Evolutionary conservation across 2,113 vertebrate genomes (phyloP).

Genomic region (Eretmochelys imbricata): DNA sequence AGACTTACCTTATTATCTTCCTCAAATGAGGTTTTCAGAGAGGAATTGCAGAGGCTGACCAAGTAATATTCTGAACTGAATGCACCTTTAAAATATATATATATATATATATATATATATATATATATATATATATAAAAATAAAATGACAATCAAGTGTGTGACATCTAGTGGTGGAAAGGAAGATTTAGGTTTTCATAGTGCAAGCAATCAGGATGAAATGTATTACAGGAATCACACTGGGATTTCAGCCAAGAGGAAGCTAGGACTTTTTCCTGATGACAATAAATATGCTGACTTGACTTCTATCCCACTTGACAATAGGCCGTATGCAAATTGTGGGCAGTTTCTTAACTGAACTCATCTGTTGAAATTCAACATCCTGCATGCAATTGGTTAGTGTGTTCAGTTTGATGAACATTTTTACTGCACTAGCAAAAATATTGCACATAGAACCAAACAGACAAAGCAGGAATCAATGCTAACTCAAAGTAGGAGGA

Average conservation of each 20-base stretch:
- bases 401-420: not conserved
- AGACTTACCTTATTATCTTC: not conserved
- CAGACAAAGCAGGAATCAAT: too few relatives aligned
- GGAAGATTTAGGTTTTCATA: not conserved
- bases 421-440: not conserved
- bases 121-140: too few relatives aligned
- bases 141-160: not conserved
- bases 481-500: not conserved
- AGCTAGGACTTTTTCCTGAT: not conserved
- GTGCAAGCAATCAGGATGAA: too few relatives aligned
- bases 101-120: not conserved
- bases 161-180: slow-evolving; percentile 58
- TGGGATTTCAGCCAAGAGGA: not conserved
- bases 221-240: rapidly evolving
- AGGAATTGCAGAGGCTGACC: not conserved
- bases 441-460: not conserved
- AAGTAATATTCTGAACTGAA: not conserved
- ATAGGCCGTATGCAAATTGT: not conserved
- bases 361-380: not conserved
- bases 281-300: not conserved
- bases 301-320: not conserved
- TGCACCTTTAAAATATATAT: not conserved
- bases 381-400: not conserved
- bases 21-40: not conserved
- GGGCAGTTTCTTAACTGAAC: not conserved